Evolutionary conservation across 2,113 vertebrate species (phyloP), one percentile per base, ranked within the genome.

Genomic region (Lampris incognitus): DNA sequence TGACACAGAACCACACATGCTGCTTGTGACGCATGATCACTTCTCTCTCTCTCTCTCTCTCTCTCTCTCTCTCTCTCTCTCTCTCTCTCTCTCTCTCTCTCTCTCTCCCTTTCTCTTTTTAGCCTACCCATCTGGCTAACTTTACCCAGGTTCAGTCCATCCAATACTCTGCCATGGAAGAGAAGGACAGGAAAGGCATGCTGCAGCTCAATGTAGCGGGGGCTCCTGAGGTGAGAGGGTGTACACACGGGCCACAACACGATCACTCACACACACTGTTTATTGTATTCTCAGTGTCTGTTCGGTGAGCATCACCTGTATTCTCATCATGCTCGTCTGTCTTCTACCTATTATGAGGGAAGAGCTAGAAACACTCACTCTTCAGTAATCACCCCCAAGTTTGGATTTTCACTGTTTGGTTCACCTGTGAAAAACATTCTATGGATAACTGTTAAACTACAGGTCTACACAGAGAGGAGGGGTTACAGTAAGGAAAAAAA

Each of bases 131-230:
- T 70, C 92, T 98, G 76, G 96, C 97, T 5, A 96, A 98, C 91
- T 99, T 99, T 66, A 96, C 94, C 87, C 97, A 98, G 91, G 96
- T 98, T 54, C 96, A 98, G 76, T 97, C 95, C 48, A 99, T 98
- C 75, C 97, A 99, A 87, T 98, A 97, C 85, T 97, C 97, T 8
- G 92, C 92, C 87, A 94, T 95, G 39, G 97, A 99, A 71, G 97
- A 99, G 82, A 97, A 97, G 81, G 97, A 98, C 87, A 90, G 96
- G 76, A 98, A 99, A 90, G 97, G 97, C 57, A 96, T 95, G 91
- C 83, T 99, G 66, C 97, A 97, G 13, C 94, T 99, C 63, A 96
- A 95, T 51, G 96, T 99, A 65, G 94, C 97, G 1, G 97, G 97
- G 6, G 97, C 97, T 1, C 94, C 96, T 4, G 97, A 99, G 96